A percentile compares a stretch with the other conserved stretches of the same genome.
Conservation (phyloP, 2,113 vertebrate genomes). For the rat (Rattus norvegicus) region GRCr8 NC_086023.1:76156001-76156500, state of each 20-base stretch:
- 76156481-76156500: not conserved
- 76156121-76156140: not conserved
- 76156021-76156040: not conserved
- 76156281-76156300: not conserved
- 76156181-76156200: constrained; percentile 34
- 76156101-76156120: not conserved
- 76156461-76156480: not conserved
- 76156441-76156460: too few relatives aligned
- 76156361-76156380: not conserved
- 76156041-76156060: not conserved
- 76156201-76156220: not conserved
- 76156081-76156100: not conserved
- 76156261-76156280: not conserved
- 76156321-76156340: not conserved
- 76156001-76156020: not conserved
- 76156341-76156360: too few relatives aligned
- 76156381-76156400: not conserved
- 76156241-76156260: not conserved
- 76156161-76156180: not conserved
- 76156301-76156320: not conserved
- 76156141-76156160: constrained; percentile 12
- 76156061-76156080: not conserved
- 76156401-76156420: not conserved
- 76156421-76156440: not conserved
- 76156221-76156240: not conserved